Conservation (phyloP, 2,113 vertebrate species). For the Microcebus griseorufus region DNA sequence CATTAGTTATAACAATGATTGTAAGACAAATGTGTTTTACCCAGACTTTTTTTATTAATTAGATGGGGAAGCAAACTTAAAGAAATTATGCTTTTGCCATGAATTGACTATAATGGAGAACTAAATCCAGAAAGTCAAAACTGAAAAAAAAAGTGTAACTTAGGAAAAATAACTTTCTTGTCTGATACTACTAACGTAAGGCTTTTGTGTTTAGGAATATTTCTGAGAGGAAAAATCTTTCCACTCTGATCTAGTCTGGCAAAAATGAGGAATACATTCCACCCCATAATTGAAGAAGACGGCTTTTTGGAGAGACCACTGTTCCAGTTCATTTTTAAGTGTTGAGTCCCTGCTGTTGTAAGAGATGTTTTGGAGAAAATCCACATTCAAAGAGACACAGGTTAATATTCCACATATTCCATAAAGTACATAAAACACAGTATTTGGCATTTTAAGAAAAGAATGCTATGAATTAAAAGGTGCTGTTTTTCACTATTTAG, state of each 20-base stretch:
- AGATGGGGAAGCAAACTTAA: background rate
- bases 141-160: background rate
- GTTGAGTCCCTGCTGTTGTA: background rate
- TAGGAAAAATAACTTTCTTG: background rate
- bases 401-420: background rate
- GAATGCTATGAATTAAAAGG: constrained; percentile 35
- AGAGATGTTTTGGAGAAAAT: background rate
- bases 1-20: background rate
- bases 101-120: background rate
- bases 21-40: background rate
- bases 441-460: background rate
- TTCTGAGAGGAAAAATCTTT: background rate
- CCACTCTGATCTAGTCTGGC: background rate
- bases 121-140: background rate
- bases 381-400: background rate
- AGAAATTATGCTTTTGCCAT: background rate
- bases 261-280: background rate
- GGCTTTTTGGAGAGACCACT: background rate
- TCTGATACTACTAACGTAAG: background rate
- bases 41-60: background rate
- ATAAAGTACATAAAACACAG: background rate
- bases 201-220: background rate
- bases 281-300: background rate
- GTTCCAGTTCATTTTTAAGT: background rate
- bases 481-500: constrained; percentile 15